phyloP scores from a whole-genome alignment of 2,113 vertebrate genomes.

The Nothocercus nigrocapillus region DNA sequence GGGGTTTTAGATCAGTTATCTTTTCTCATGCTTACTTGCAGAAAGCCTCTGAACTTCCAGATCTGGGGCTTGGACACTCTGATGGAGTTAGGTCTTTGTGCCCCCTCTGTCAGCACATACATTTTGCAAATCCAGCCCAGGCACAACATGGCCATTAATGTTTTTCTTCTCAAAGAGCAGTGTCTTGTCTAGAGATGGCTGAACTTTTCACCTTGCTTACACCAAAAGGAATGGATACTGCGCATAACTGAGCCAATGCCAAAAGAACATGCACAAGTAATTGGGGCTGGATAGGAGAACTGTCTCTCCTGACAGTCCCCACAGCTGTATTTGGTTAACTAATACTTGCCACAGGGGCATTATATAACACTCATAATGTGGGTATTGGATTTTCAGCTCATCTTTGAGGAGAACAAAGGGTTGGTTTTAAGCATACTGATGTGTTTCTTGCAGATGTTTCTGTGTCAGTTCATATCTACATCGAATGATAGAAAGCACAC shows the following conservation, averaged over 20 bases:
- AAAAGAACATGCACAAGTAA: constrained; percentile 60
- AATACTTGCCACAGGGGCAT: constrained; percentile 50
- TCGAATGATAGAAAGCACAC: constrained; percentile 17
- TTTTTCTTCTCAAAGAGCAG: constrained; percentile 12
- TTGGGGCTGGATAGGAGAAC: constrained; percentile 35
- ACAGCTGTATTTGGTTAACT: constrained; percentile 64
- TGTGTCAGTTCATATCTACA: neutral
- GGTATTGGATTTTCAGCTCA: constrained; percentile 52
- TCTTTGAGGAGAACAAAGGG: constrained; percentile 29
- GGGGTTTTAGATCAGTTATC: neutral
- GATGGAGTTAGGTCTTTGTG: neutral
- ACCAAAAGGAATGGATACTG: constrained; percentile 39
- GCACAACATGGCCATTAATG: neutral
- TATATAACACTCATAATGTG: constrained; percentile 53
- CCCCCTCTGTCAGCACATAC: neutral
- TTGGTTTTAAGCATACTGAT: constrained; percentile 31
- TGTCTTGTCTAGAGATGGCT: constrained; percentile 18
- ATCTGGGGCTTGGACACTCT: neutral
- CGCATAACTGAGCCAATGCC: constrained; percentile 55
- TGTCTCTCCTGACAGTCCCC: constrained; percentile 42
- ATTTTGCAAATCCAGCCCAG: neutral
- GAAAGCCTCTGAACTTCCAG: neutral
- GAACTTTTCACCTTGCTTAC: constrained; percentile 59
- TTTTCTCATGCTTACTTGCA: neutral
- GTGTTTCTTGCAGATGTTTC: constrained; percentile 41